Conservation (phyloP, 2,797 vertebrate species). For the Nyctalus aviator region DNA sequence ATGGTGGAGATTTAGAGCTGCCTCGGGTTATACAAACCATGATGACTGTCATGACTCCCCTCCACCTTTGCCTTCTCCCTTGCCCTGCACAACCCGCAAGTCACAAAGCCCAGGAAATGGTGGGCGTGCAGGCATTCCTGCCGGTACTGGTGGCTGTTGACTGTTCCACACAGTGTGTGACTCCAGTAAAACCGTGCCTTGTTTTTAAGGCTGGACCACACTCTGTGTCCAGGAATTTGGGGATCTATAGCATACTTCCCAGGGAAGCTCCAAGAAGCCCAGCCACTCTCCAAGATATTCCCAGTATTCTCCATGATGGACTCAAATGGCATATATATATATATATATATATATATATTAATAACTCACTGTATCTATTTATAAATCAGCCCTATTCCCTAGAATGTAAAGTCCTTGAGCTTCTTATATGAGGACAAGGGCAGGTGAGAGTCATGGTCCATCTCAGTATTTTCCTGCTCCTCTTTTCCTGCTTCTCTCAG, state of each 20-base stretch:
- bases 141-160: neutral
- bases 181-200: neutral
- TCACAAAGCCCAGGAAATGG: neutral
- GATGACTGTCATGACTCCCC: neutral
- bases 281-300: neutral
- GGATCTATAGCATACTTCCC: neutral
- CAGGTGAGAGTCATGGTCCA: neutral
- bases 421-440: neutral
- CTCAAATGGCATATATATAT: neutral
- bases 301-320: neutral
- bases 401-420: neutral
- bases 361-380: neutral
- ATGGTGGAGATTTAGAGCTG: neutral
- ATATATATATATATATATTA: neutral
- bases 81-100: neutral
- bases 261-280: neutral
- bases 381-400: neutral
- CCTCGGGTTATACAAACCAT: neutral
- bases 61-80: neutral
- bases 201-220: neutral
- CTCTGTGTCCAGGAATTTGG: neutral
- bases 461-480: neutral
- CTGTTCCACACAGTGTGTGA: neutral
- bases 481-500: neutral
- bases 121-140: neutral